Conservation (phyloP, 2,888 invertebrate genomes). For the Eristalinus sepulchralis region DNA sequence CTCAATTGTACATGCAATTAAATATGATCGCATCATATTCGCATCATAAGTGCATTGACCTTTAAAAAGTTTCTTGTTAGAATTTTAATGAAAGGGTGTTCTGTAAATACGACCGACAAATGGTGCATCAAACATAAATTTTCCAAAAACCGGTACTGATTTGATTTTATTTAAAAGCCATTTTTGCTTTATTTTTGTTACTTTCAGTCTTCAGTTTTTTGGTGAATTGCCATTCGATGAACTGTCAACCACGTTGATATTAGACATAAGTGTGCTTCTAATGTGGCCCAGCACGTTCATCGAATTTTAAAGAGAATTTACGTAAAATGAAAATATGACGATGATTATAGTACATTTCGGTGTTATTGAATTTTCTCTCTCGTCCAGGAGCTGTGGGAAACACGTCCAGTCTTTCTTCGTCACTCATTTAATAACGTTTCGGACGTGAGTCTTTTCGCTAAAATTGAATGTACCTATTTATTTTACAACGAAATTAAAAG, state of each 20-base stretch:
- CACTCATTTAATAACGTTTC: slow-evolving; percentile 71
- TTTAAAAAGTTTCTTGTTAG: no score
- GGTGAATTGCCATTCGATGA: slow-evolving; percentile 70
- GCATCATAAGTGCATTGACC: no score
- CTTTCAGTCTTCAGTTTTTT: slow-evolving; percentile 61
- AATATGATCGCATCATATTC: no score
- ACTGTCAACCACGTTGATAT: slow-evolving; percentile 69
- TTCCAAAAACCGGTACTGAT: slow-evolving; percentile 59
- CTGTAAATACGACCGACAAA: not conserved
- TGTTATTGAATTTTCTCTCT: slow-evolving; percentile 68
- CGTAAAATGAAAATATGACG: slow-evolving; percentile 68
- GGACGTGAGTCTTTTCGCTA: slow-evolving; percentile 52
- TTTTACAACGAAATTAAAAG: not conserved
- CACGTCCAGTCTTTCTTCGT: slow-evolving; percentile 70
- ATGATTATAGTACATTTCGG: slow-evolving; percentile 68
- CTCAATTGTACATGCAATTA: no score
- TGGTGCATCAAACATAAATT: slow-evolving; percentile 45
- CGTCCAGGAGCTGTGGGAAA: slow-evolving; percentile 70
- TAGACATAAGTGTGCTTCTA: slow-evolving; percentile 67
- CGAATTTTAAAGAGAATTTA: slow-evolving; percentile 65
- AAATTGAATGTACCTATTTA: not conserved
- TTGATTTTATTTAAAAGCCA: slow-evolving; percentile 22
- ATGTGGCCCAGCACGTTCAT: slow-evolving; percentile 61
- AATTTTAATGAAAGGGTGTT: not conserved
- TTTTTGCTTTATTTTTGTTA: slow-evolving; percentile 39